Evolutionary conservation across 2,113 vertebrate genomes (phyloP).

Genomic region (Capricornis sumatraensis): DNA sequence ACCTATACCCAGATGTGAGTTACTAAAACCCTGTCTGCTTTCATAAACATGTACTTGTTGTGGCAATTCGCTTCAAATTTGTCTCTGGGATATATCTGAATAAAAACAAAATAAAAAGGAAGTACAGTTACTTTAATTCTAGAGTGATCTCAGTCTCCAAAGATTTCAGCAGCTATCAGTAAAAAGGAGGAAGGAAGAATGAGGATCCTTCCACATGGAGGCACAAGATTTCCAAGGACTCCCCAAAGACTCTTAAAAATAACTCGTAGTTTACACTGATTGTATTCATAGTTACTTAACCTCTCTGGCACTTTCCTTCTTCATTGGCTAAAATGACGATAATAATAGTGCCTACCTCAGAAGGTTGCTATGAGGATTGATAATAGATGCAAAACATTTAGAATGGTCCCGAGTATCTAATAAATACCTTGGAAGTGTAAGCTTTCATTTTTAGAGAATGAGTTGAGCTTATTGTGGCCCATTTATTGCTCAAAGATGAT

Average conservation of each 20-base stretch:
- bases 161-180: background rate
- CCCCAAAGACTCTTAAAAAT: background rate
- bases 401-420: background rate
- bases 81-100: background rate
- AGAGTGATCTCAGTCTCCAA: background rate
- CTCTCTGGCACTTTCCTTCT: background rate
- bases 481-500: slow-evolving; percentile 19
- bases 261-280: background rate
- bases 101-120: background rate
- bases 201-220: background rate
- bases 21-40: background rate
- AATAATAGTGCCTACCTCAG: background rate
- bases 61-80: background rate
- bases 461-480: background rate
- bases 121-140: background rate
- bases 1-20: background rate
- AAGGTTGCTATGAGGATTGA: background rate
- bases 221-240: background rate
- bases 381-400: background rate
- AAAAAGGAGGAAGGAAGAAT: background rate
- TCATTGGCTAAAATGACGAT: background rate
- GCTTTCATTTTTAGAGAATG: slow-evolving; percentile 15
- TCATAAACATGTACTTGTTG: background rate
- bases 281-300: slow-evolving; percentile 1
- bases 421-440: slow-evolving; percentile 23